These are phyloP conservation scores for Lepidothrix coronata DNA, from an alignment of 2,113 vertebrate genomes.

Conservation along the genomic window DNA sequence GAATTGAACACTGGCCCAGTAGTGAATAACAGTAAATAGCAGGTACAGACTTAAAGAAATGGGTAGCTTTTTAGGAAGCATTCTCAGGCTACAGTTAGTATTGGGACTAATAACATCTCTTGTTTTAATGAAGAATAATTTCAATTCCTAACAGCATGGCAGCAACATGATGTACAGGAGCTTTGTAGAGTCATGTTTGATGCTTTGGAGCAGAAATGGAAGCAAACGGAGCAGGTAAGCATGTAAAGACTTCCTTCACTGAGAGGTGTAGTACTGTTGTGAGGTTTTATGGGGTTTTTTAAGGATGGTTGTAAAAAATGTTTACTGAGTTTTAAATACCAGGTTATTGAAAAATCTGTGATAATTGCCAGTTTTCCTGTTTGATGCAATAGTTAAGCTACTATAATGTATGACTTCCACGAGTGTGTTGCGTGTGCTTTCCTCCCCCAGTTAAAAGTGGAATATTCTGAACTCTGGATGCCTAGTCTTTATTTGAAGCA, in stretches of 20 bases:
- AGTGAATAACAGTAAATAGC: background rate
- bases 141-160: slow-evolving; percentile 86
- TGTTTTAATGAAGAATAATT: slow-evolving; percentile 42
- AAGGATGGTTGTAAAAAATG: background rate
- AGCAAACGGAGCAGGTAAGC: slow-evolving; percentile 95
- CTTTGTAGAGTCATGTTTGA: slow-evolving; percentile 99
- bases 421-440: background rate
- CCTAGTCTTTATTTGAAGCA: background rate
- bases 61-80: background rate
- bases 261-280: background rate
- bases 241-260: background rate
- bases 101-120: background rate
- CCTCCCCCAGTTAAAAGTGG: background rate
- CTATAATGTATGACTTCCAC: background rate
- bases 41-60: background rate
- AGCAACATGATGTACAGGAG: slow-evolving; percentile 99
- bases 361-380: background rate
- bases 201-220: slow-evolving; percentile 99
- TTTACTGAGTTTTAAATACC: background rate
- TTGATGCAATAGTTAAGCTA: background rate
- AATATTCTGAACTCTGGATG: background rate
- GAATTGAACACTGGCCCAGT: background rate
- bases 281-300: background rate
- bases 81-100: background rate
- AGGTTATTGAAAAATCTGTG: background rate